phyloP scores from a whole-genome alignment of 2,888 invertebrate genomes.

The Pterostichus niger region DNA sequence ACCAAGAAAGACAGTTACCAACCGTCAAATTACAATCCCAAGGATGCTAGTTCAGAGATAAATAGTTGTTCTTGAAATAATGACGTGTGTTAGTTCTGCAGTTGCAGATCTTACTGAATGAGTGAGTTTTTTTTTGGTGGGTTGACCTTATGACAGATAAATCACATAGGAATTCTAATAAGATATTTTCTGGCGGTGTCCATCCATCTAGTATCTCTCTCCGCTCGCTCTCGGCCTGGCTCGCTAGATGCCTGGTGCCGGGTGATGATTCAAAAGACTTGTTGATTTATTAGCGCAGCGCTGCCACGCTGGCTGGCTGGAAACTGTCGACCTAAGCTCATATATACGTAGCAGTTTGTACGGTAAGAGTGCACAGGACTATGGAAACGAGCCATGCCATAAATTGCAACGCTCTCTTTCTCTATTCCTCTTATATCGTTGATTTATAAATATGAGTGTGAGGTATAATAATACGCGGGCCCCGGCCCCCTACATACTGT shows the following conservation, averaged over 20 bases:
- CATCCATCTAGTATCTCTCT: slow-evolving; percentile 49
- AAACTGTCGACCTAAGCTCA: slow-evolving; percentile 78
- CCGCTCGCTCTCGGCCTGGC: neutral
- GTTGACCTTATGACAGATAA: slow-evolving; percentile 17
- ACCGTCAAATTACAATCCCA: no score
- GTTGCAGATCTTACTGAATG: no score
- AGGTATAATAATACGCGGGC: slow-evolving; percentile 74
- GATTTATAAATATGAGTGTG: slow-evolving; percentile 79
- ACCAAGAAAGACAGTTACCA: no score
- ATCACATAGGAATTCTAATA: slow-evolving; percentile 34
- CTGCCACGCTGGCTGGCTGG: slow-evolving; percentile 68
- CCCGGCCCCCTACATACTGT: slow-evolving; percentile 70
- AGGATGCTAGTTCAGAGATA: no score
- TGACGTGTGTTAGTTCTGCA: no score
- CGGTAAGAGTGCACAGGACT: slow-evolving; percentile 70
- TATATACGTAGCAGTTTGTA: slow-evolving; percentile 76
- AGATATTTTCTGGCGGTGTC: slow-evolving; percentile 6
- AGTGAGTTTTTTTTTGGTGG: no score
- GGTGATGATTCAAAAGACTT: slow-evolving; percentile 74
- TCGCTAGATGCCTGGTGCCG: slow-evolving; percentile 21
- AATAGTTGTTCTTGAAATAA: no score
- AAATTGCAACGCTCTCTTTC: slow-evolving; percentile 68
- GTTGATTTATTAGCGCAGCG: slow-evolving; percentile 76
- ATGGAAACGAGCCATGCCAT: slow-evolving; percentile 65
- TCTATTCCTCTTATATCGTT: slow-evolving; percentile 76